Percentiles rank a stretch among this genome's conserved stretches.
phyloP scores from a whole-genome alignment of 2,888 invertebrate genomes.

The Leptopterna dolabrata region DNA sequence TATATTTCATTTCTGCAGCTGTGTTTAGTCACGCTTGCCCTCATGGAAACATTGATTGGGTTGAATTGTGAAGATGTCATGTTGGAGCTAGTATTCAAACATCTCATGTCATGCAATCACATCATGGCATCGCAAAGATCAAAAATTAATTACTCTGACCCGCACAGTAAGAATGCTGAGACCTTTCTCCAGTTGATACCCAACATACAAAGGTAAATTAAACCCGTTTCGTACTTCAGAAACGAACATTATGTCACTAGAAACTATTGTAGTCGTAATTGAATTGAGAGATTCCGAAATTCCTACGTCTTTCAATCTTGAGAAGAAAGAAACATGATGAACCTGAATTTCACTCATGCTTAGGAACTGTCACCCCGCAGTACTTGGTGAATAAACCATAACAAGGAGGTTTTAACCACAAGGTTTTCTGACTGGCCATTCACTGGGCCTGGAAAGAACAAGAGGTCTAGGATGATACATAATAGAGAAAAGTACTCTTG shows the following conservation, averaged over 20 bases:
- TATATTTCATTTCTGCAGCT: conserved; percentile 69
- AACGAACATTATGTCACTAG: neutral
- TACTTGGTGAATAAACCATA: too few species aligned
- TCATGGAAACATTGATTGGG: conserved; percentile 91
- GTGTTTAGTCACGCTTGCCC: conserved; percentile 87
- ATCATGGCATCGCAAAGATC: conserved; percentile 83
- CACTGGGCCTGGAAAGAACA: too few species aligned
- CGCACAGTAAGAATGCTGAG: conserved; percentile 79
- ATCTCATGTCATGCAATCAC: conserved; percentile 84
- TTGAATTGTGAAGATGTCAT: conserved; percentile 96
- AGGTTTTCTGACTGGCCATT: too few species aligned
- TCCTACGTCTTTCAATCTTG: too few species aligned
- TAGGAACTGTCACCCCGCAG: too few species aligned
- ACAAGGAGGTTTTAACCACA: too few species aligned
- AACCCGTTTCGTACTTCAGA: neutral
- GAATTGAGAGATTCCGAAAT: too few species aligned
- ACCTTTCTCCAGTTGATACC: conserved; percentile 82
- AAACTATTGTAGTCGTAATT: neutral
- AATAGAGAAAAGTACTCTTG: too few species aligned
- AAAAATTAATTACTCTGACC: conserved; percentile 77
- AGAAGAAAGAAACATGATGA: too few species aligned
- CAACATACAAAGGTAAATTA: conserved; percentile 61
- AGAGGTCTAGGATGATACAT: too few species aligned
- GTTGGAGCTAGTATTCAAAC: conserved; percentile 88
- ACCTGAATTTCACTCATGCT: too few species aligned